Evolutionary conservation across 2,113 vertebrate genomes (phyloP), one percentile per base, ranked within the genome.

Genomic region (Callocephalon fimbriatum): DNA sequence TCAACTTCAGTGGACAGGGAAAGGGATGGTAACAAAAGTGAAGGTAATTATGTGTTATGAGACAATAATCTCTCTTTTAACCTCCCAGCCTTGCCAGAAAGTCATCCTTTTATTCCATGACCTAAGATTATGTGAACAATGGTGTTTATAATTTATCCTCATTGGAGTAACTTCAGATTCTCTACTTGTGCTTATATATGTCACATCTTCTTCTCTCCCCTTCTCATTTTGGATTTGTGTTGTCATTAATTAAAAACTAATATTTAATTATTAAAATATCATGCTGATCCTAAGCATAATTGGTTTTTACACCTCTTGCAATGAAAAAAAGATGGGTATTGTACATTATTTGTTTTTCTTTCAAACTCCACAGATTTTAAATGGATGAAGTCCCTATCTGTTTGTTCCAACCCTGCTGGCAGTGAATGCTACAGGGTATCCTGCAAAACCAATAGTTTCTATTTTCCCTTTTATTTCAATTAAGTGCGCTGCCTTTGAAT

Each of bases 391-490:
- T 19, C 59, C 12, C 15, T 92, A 6, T 40, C 54, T 59, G 5
- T 75, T 67, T 90, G 29, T 54, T 84, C 23, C 35, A 92, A 4
- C 8, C 7, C 17, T 17, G 1, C 5, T 44, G 81, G 68, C 72
- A 81, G 15, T 47, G 40, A 95, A 11, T 77, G 51, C 54, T 88
- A 42, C n/a, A 73, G 67, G 17, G 20, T 58, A 44, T 80, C 82
- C 42, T 75, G 65, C 17, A 79, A 92, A 91, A 78, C n/a, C 53
- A 81, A 65, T 81, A 56, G 31, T 61, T 92, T 84, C 16, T 93
- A 2, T 61, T 96, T 93, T 38, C 25, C 4, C n/a, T 94, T 96
- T 85, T 45, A 68, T 88, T 95, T 96, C 53, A 75, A 50, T 90
- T 62, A 92, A 76, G 47, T 62, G 61, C 71, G 12, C 56, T 96